phyloP scores from a whole-genome alignment of 2,797 vertebrate species.

The Telmatherina bonti region DNA sequence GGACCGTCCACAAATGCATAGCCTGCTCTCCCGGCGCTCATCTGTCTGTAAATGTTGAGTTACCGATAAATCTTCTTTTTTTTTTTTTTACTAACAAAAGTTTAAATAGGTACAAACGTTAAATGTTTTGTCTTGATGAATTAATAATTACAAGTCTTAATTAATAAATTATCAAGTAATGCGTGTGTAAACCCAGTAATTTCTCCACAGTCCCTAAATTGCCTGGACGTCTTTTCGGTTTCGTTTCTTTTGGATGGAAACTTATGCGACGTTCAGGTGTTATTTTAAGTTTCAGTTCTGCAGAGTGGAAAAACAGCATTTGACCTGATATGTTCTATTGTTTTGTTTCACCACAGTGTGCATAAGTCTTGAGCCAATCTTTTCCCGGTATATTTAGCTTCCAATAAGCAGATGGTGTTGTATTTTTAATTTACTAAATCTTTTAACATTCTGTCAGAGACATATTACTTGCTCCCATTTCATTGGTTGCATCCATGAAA shows the following conservation, averaged over 20 bases:
- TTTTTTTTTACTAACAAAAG: accelerated
- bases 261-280: conserved; percentile 24
- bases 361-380: not conserved
- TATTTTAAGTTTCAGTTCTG: not conserved
- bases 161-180: accelerated
- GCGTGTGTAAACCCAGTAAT: accelerated
- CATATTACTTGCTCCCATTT: too few relatives aligned
- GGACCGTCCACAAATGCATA: not conserved
- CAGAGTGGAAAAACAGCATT: not conserved
- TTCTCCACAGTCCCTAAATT: conserved; percentile 18
- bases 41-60: accelerated
- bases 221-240: conserved; percentile 17
- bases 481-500: too few relatives aligned
- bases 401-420: too few relatives aligned
- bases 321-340: not conserved
- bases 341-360: not conserved
- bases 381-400: too few relatives aligned
- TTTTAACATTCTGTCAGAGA: too few relatives aligned
- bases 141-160: accelerated
- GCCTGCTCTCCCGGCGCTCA: accelerated
- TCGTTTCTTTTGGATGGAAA: conserved; percentile 62
- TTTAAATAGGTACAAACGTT: too few relatives aligned
- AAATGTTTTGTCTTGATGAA: too few relatives aligned
- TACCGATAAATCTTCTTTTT: accelerated
- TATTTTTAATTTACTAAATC: too few relatives aligned